Conservation (phyloP, 2,888 invertebrate species). For the Chymomyza amoena region DNA sequence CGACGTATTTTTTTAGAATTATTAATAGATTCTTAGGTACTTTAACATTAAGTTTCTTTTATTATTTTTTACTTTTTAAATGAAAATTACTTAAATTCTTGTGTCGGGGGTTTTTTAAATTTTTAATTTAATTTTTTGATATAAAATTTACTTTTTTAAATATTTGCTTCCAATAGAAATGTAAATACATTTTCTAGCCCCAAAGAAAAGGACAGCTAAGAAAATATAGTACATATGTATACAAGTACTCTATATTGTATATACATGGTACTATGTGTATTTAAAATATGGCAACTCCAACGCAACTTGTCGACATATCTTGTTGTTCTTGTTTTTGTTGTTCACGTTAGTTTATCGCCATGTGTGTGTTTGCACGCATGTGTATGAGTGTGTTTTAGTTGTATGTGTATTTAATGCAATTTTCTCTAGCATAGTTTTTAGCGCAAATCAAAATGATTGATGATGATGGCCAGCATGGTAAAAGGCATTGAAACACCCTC, state of each 20-base stretch:
- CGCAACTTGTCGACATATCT: slow-evolving; percentile 69
- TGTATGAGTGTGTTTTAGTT: slow-evolving; percentile 18
- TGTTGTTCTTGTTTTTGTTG: slow-evolving; percentile 28
- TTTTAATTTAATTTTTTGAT: no score
- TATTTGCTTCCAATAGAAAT: no score
- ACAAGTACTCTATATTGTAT: no score
- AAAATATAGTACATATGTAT: slow-evolving; percentile 13
- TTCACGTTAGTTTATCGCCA: background rate
- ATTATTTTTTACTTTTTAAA: no score
- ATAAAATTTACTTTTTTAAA: no score
- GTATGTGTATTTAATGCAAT: slow-evolving; percentile 24
- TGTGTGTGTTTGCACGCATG: slow-evolving; percentile 11
- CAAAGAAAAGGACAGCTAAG: slow-evolving; percentile 26
- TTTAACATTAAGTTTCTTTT: no score
- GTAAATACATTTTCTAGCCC: slow-evolving; percentile 45
- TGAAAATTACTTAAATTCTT: no score
- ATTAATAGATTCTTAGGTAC: no score
- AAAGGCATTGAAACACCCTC: background rate
- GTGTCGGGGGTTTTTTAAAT: no score
- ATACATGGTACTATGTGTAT: background rate
- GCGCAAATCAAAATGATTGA: slow-evolving; percentile 72
- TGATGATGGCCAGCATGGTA: slow-evolving; percentile 60
- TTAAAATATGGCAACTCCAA: slow-evolving; percentile 19
- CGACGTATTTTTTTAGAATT: no score
- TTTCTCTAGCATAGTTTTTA: slow-evolving; percentile 61